phyloP scores from a whole-genome alignment of 2,113 vertebrate species.

The Pachyramphus minor region DNA sequence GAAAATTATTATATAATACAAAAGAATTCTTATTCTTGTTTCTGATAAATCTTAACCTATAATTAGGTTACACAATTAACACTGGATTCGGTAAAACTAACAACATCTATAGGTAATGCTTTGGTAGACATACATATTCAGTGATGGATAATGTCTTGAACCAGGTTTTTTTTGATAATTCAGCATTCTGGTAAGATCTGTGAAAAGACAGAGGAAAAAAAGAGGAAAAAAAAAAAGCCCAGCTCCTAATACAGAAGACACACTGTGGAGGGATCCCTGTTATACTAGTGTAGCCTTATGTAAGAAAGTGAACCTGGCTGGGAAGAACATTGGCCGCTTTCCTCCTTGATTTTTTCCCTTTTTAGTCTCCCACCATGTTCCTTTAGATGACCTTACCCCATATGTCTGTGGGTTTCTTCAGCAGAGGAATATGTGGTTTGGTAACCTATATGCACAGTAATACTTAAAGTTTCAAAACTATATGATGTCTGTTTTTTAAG shows the following conservation, averaged over 20 bases:
- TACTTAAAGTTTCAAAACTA: not conserved
- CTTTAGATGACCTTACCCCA: not conserved
- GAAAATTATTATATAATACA: not conserved
- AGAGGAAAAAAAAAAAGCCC: accelerated
- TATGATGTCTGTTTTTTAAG: not conserved
- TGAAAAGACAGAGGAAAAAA: not conserved
- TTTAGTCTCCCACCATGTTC: not conserved
- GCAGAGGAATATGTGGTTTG: not conserved
- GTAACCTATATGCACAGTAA: not conserved
- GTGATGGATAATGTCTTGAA: not conserved
- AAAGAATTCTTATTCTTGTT: not conserved
- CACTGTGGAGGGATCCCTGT: not conserved
- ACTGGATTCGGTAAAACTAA: not conserved
- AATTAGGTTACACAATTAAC: not conserved
- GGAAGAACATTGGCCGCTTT: not conserved
- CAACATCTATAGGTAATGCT: not conserved
- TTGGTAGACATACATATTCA: not conserved
- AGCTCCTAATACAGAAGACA: not conserved
- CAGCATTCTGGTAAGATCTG: not conserved
- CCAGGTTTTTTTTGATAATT: not conserved
- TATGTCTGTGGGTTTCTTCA: not conserved
- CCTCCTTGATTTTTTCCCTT: not conserved
- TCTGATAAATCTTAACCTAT: not conserved
- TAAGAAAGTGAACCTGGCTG: not conserved
- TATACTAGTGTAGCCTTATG: not conserved